These are phyloP conservation scores for Leptinotarsa juncta DNA, from an alignment of 2,888 invertebrate species.

Conservation along the genomic window DNA sequence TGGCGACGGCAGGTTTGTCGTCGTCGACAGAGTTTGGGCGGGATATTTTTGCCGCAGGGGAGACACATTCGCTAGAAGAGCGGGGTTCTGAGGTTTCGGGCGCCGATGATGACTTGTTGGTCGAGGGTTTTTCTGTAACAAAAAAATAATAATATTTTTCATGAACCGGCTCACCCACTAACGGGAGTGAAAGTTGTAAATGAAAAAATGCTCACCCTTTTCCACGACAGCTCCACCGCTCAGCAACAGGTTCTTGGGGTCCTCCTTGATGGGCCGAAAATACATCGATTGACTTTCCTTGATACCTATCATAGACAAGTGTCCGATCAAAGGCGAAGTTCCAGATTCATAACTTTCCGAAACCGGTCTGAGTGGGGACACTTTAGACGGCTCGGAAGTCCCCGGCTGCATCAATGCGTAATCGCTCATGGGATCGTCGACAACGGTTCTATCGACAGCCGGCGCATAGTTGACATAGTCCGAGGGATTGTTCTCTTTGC, in stretches of 20 bases:
- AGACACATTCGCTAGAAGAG: slow-evolving; percentile 46
- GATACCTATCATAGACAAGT: slow-evolving; percentile 50
- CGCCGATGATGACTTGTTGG: slow-evolving; percentile 33
- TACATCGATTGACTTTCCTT: slow-evolving; percentile 46
- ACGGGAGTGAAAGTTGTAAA: neutral
- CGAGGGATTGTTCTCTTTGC: slow-evolving; percentile 42
- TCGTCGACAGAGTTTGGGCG: slow-evolving; percentile 63
- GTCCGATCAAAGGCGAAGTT: slow-evolving; percentile 54
- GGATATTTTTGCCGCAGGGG: slow-evolving; percentile 55
- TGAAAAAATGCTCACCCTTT: slow-evolving; percentile 41
- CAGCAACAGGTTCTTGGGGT: slow-evolving; percentile 43
- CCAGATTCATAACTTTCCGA: slow-evolving; percentile 37
- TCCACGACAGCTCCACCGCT: slow-evolving; percentile 40
- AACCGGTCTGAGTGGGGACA: neutral
- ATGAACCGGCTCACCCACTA: neutral
- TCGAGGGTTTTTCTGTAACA: slow-evolving; percentile 28
- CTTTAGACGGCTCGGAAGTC: neutral
- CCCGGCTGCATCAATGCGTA: slow-evolving; percentile 68
- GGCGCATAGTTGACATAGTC: slow-evolving; percentile 64
- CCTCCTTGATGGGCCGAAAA: slow-evolving; percentile 51
- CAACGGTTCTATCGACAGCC: slow-evolving; percentile 49
- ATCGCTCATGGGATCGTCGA: slow-evolving; percentile 59
- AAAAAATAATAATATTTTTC: neutral
- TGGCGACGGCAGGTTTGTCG: slow-evolving; percentile 53
- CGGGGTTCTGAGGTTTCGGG: slow-evolving; percentile 41